These are phyloP conservation scores for Phaonia tiefii DNA, from an alignment of 2,888 invertebrate species.

Conservation along the genomic window DNA sequence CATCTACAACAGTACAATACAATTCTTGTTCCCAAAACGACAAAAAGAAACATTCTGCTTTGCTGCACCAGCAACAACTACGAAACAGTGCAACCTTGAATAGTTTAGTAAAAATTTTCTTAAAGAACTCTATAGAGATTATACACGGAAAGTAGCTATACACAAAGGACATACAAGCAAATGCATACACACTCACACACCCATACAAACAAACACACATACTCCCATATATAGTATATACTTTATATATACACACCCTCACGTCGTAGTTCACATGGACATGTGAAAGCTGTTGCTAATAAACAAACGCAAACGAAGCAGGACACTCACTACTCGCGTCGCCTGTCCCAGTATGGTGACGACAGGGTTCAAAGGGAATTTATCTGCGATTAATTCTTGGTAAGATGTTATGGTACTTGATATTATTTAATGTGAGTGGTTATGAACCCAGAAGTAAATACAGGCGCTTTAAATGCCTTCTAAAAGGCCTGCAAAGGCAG, in stretches of 20 bases:
- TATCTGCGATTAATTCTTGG: constrained; percentile 28
- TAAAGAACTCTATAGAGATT: neutral
- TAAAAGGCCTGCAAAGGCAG: too few species aligned
- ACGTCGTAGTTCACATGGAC: neutral
- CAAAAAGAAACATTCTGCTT: neutral
- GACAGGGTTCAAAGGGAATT: constrained; percentile 19
- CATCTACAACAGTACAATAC: constrained; percentile 20
- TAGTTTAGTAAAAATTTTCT: constrained; percentile 40
- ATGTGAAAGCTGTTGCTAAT: constrained; percentile 14
- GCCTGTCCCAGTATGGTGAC: neutral
- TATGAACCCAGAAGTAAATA: too few species aligned
- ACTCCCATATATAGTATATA: too few species aligned
- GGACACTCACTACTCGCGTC: constrained; percentile 4
- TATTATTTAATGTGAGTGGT: too few species aligned
- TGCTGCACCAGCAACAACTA: neutral
- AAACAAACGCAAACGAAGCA: constrained; percentile 15
- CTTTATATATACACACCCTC: constrained; percentile 30
- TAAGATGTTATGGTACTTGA: too few species aligned
- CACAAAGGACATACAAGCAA: constrained; percentile 41
- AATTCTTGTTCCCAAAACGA: too few species aligned
- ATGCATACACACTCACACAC: neutral
- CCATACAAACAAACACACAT: too few species aligned
- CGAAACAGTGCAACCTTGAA: constrained; percentile 54
- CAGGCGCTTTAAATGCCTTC: too few species aligned
- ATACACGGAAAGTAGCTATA: constrained; percentile 47